Conservation (phyloP, 1,140 invertebrate species). For the Aphidius ervi region DNA sequence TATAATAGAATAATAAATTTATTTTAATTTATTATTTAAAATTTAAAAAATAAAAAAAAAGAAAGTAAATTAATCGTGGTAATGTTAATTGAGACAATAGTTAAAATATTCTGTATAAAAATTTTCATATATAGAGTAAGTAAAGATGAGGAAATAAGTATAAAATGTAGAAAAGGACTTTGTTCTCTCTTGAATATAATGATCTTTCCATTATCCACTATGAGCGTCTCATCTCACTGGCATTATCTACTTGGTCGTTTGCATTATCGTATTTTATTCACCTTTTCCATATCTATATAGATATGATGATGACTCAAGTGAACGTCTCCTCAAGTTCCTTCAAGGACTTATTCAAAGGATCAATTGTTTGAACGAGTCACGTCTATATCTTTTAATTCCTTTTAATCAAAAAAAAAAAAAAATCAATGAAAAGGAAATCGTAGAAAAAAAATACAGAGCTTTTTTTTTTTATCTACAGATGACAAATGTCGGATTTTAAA, state of each 20-base stretch:
- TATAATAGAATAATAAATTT: too few relatives aligned
- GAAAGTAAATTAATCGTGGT: too few relatives aligned
- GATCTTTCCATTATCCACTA: slow-evolving; percentile 50
- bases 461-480: too few relatives aligned
- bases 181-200: slow-evolving; percentile 48
- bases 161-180: slow-evolving; percentile 34
- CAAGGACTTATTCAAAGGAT: slow-evolving; percentile 14
- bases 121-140: not conserved
- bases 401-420: too few relatives aligned
- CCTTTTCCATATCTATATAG: not conserved
- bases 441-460: too few relatives aligned
- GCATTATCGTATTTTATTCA: slow-evolving; percentile 43
- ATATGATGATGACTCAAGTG: too few relatives aligned
- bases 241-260: slow-evolving; percentile 49
- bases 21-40: too few relatives aligned
- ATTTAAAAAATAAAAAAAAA: too few relatives aligned
- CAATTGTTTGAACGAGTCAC: slow-evolving; percentile 14
- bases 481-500: too few relatives aligned
- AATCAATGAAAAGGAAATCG: too few relatives aligned
- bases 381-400: too few relatives aligned
- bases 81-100: slow-evolving; percentile 43
- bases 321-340: slow-evolving; percentile 4
- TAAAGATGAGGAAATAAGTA: slow-evolving; percentile 5
- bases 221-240: slow-evolving; percentile 32
- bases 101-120: not conserved